Conservation (phyloP, 2,888 invertebrate genomes). For the Ormyrus thymus region DNA sequence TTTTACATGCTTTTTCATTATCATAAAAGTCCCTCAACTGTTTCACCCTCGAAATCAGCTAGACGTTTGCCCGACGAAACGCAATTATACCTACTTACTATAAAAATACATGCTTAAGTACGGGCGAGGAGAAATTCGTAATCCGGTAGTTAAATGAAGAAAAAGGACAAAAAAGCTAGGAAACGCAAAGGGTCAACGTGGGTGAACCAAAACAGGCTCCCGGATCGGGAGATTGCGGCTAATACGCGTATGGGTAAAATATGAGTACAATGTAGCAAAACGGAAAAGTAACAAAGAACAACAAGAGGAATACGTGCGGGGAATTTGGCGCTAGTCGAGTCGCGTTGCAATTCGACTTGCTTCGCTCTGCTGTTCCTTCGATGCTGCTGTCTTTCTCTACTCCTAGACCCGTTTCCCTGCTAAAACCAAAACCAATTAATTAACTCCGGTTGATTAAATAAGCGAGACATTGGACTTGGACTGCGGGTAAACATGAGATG, state of each 20-base stretch:
- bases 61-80: slow-evolving; percentile 3
- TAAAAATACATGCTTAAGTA: not conserved
- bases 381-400: too few species aligned
- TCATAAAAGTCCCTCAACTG: not conserved
- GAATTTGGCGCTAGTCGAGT: too few species aligned
- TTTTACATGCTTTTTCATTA: not conserved
- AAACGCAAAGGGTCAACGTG: not conserved
- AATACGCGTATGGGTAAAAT: too few species aligned
- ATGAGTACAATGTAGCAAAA: too few species aligned
- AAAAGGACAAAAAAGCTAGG: not conserved
- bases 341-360: too few species aligned
- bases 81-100: slow-evolving; percentile 1
- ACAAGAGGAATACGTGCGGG: too few species aligned
- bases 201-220: not conserved
- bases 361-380: too few species aligned
- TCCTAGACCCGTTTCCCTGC: not conserved
- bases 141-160: not conserved
- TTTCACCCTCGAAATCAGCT: not conserved
- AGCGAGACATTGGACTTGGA: not conserved
- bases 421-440: slow-evolving; percentile 13
- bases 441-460: slow-evolving; percentile 11
- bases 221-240: too few species aligned
- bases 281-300: too few species aligned
- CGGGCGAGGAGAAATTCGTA: not conserved
- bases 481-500: slow-evolving; percentile 5